A percentile compares a stretch with the other conserved stretches of the same genome.
Evolutionary conservation across 1,140 invertebrate genomes (phyloP).

Genomic region (Drosophila nigromelanica): DNA sequence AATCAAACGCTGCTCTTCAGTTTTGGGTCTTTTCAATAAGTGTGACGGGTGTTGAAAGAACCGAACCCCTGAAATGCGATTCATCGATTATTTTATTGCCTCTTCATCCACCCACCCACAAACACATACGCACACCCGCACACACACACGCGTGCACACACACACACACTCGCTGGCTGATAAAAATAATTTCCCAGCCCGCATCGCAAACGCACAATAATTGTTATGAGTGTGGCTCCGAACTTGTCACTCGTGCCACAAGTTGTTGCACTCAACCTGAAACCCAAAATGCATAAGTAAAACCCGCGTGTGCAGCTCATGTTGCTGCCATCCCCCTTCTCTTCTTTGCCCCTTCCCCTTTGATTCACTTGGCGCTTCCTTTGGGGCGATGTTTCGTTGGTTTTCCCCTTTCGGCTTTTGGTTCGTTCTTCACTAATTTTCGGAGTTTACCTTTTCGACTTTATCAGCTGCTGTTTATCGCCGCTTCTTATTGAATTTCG

Average conservation of each 20-base stretch:
- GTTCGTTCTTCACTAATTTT: constrained; percentile 65
- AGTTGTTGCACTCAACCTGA: constrained; percentile 54
- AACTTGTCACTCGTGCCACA: constrained; percentile 76
- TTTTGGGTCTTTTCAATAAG: constrained; percentile 38
- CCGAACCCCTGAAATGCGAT: constrained; percentile 23
- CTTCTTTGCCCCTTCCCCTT: not conserved
- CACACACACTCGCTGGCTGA: not conserved
- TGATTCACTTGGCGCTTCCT: constrained; percentile 18
- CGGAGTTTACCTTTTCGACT: constrained; percentile 60
- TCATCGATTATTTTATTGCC: constrained; percentile 72
- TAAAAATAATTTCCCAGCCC: constrained; percentile 27
- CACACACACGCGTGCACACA: constrained; percentile 28
- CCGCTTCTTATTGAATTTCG: constrained; percentile 66
- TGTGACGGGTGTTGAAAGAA: constrained; percentile 40
- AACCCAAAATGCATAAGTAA: not conserved
- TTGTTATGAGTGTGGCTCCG: constrained; percentile 40
- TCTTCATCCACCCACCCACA: constrained; percentile 41
- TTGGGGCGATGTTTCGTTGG: constrained; percentile 1
- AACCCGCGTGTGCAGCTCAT: not conserved
- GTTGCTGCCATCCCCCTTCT: constrained; percentile 1
- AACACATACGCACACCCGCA: not conserved
- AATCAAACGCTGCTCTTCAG: constrained; percentile 27
- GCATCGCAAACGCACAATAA: constrained; percentile 18
- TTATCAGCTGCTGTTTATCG: constrained; percentile 79
- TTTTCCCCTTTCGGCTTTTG: constrained; percentile 18